Percentiles rank a stretch among this genome's conserved stretches.
phyloP scores from a whole-genome alignment of 2,113 vertebrate species.

The Crocuta crocuta region DNA sequence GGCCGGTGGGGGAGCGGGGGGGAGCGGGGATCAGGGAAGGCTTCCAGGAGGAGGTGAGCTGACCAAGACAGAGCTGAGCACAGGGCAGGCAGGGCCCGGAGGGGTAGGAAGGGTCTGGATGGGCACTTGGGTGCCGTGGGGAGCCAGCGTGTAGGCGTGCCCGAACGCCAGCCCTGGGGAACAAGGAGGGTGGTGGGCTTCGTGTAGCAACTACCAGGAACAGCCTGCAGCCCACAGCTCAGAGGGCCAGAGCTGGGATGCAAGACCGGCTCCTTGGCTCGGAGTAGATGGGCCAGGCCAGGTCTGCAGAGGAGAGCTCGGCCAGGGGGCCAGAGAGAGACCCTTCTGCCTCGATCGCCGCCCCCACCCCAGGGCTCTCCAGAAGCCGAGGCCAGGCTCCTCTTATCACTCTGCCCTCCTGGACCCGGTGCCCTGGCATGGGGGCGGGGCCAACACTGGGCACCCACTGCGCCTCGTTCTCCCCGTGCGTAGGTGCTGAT shows the following conservation, averaged over 20 bases:
- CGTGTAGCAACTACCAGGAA: no score
- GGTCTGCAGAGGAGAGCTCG: background rate
- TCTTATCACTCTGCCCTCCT: background rate
- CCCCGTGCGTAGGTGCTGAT: slow-evolving; percentile 84
- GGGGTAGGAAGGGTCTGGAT: background rate
- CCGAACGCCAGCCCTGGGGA: background rate
- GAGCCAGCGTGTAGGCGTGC: background rate
- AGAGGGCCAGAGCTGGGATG: background rate
- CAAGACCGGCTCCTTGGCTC: fast-evolving
- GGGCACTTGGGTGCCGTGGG: background rate
- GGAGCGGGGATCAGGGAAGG: background rate
- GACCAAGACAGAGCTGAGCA: background rate
- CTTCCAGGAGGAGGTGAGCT: slow-evolving; percentile 10
- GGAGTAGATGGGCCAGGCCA: background rate
- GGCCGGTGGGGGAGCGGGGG: background rate
- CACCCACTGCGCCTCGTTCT: background rate
- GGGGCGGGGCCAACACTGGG: fast-evolving
- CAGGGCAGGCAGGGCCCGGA: background rate
- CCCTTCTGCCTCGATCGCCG: background rate
- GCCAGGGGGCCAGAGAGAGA: background rate
- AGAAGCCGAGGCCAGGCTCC: background rate
- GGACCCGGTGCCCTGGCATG: fast-evolving
- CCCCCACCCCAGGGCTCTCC: fast-evolving
- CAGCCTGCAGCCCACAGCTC: background rate
- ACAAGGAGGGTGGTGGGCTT: background rate